Evolutionary conservation across 2,113 vertebrate species (phyloP), one percentile per base, ranked within the genome.

Genomic region (Erpornis zantholeuca): DNA sequence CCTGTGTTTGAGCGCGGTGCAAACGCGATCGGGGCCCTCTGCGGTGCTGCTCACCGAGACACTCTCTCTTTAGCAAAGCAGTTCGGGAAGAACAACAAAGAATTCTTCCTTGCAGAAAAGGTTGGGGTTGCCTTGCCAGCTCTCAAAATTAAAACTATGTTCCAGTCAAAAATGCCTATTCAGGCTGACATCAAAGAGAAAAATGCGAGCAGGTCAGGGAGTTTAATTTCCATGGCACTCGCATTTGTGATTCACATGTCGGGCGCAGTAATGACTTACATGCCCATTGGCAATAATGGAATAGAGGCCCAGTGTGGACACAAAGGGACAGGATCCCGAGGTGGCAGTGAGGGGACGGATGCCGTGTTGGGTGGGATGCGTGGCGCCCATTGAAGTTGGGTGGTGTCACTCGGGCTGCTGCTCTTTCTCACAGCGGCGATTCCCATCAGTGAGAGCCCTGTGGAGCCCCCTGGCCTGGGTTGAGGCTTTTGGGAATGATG

Each of bases 191-290:
- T 97, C 96, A 97, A 97, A 97, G 97, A 77, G 92, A 45, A 86
- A 96, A 96, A 94, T 84, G 76, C 0, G 22, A 92, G 92, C 94
- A 94, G 97, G 97, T 97, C 97, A 97, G 92, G 93, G 72, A 96
- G 96, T 97, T 97, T 96, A 97, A 97, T 97, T 97, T 96, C 97
- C 96, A 86, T 96, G 73, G 97, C 92, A 77, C 92, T 97, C 25
- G 56, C 86, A 36, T 90, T 97, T 96, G 90, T 95, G 97, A 96
- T 92, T 97, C 97, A 96, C 93, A 86, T 75, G 90, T 73, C 86
- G 76, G 86, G 76, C 3, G 24, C 78, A 70, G 86, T 59, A 89
- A 97, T 96, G 97, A 92, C 96, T 96, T 96, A 96, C 61, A 97
- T 97, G 96, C 96, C 97, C 97, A 80, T 88, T 94, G 97, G 97